Percentiles rank a stretch among this genome's conserved stretches.
Conservation (phyloP, 2,113 vertebrate genomes). For the Tragelaphus strepsiceros region DNA sequence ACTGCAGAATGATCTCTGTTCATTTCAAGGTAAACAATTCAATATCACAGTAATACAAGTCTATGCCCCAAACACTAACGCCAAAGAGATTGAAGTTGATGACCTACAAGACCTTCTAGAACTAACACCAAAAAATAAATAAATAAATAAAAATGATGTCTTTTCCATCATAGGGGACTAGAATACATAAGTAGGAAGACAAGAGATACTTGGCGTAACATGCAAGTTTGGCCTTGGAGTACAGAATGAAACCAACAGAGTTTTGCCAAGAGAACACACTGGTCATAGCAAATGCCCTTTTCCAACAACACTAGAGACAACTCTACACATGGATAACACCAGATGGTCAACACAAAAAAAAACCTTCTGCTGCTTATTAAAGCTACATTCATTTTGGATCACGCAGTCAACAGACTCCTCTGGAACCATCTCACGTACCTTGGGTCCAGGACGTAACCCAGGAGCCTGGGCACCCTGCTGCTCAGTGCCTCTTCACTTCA, state of each 20-base stretch:
- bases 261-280: not conserved
- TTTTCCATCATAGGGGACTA: too few relatives aligned
- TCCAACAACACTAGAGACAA: not conserved
- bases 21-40: too few relatives aligned
- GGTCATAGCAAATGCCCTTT: not conserved
- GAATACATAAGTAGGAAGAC: too few relatives aligned
- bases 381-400: not conserved
- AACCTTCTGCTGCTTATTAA: not conserved
- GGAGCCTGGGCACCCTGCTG: accelerated
- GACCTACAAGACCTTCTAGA: too few relatives aligned
- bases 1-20: too few relatives aligned
- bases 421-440: not conserved
- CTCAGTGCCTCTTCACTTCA: not conserved
- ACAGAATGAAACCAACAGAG: not conserved
- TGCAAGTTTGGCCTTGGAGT: not conserved
- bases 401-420: not conserved
- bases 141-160: too few relatives aligned
- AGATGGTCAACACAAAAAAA: not conserved
- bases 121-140: too few relatives aligned
- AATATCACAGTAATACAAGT: too few relatives aligned
- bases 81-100: too few relatives aligned
- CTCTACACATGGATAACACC: not conserved
- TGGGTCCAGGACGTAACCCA: not conserved
- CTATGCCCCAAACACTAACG: too few relatives aligned
- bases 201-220: not conserved